Base-by-base conservation (phyloP, 2,888 invertebrate species). In the Chrysina gloriosa region DNA sequence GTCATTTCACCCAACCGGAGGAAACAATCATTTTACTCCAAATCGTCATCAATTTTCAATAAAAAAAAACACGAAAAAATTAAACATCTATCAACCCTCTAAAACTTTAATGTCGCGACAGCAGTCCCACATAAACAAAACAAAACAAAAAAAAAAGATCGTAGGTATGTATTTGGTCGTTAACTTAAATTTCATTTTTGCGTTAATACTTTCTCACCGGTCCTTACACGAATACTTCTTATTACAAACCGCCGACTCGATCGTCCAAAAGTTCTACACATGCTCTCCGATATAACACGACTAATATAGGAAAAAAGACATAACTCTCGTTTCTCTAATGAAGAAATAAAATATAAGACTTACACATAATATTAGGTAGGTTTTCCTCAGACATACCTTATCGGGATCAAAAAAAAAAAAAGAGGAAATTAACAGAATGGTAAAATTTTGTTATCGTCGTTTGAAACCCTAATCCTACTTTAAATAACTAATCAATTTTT, bases 371-470 rank as follows among this genome's bases (percentile, higher is more conserved):
- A 34, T 52, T 52, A 72, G 80, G 82, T 69, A 82, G 79, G 76
- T 79, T 81, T 79, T 82, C 82, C 81, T 80, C 79, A 76, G 79
- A 80, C 74, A 79, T 77, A 78, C 80, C 81, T 81, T 80, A 69
- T 71, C 67, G 50, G 68, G 73, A 72, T 23, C 3, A 47, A 47
- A 50, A 64, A 64, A 29, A 50, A 64, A 73, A 63, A 72, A 69
- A 72, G 69, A 72, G 19, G 48, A 52, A 42, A 61, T 27, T 29
- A 61, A 61, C 52, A 42, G 27, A 27, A 27, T 29, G 16, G 31
- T 52, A 29, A 52, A 52, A 31, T 25, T 9, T 29, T 52, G n/a
- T 39, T 7, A 1, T 39, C 11, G 11, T n/a, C 3, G 14, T n/a
- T 2, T 39, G 19, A 31, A 29, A 52, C 6, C 39, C 31, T 52